Evolutionary conservation across 2,113 vertebrate genomes (phyloP).

Genomic region (Eurystomus gularis): DNA sequence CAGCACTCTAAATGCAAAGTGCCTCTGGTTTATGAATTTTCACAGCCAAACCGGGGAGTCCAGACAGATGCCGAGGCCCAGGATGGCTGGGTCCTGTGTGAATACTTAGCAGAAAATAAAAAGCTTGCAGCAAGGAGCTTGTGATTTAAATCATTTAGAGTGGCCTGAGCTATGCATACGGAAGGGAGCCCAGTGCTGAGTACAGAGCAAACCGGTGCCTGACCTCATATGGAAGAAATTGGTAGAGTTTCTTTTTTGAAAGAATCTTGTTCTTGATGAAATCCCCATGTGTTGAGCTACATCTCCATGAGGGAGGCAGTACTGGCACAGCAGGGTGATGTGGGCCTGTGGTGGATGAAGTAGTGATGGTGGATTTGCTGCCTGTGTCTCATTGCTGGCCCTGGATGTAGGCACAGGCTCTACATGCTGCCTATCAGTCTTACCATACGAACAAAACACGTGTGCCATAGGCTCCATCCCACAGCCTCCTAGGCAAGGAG

Average conservation of each 20-base stretch:
- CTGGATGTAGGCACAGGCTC: neutral
- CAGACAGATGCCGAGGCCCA: neutral
- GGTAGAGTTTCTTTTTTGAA: neutral
- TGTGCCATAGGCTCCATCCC: accelerated
- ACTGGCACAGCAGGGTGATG: accelerated
- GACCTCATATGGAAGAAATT: neutral
- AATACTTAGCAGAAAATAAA: neutral
- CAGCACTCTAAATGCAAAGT: neutral
- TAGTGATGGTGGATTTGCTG: neutral
- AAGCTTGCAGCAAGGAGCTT: neutral
- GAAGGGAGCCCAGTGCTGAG: neutral
- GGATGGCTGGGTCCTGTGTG: neutral
- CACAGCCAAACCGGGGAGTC: neutral
- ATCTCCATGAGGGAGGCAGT: neutral
- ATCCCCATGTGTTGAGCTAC: accelerated
- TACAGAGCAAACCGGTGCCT: neutral
- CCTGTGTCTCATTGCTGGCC: neutral
- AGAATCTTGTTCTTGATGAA: neutral
- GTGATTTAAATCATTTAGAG: neutral
- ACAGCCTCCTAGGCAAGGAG: neutral
- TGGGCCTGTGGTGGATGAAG: accelerated
- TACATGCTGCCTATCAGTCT: neutral
- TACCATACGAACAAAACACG: neutral
- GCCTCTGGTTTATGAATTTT: neutral
- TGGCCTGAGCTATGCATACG: neutral